Base-by-base conservation (phyloP, 2,888 invertebrate genomes). In the Frankliniella intonsa region DNA sequence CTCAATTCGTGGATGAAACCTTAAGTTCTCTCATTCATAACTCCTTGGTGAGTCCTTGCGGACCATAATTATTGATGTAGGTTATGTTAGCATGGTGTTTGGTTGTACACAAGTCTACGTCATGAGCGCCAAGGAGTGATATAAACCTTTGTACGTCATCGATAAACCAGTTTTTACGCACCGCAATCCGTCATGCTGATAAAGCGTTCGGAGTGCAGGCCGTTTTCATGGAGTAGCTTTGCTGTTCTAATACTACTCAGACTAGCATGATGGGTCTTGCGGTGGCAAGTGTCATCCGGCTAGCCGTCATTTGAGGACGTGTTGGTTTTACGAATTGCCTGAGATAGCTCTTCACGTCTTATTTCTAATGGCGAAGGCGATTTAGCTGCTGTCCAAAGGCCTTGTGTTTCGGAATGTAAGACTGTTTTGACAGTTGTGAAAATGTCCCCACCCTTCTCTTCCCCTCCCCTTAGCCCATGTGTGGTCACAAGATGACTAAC, bases 91-190 rank as follows among this genome's bases (percentile, higher is more conserved):
- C 69, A 25, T 22, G 8, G 69, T 76, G 69, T 76, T 76, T 76
- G 69, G 25, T 76, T 76, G 69, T 76, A 76, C 69, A 76, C 69
- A 76, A 76, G 69, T 25, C 9, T 76, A 76, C 69, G 69, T 76
- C 69, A 76, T 76, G 22, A 76, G 69, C 9, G 25, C 25, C 22
- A 25, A 25, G 69, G 62, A 62, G 14, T 62, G 62, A 19, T 14
- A 62, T n/a, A n/a, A 17, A n/a, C 14, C 17, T 17, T 17, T 62
- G 55, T 62, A 17, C 62, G 62, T 62, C 62, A 62, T 62, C 62
- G 11, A 62, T 62, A 17, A 17, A 62, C 62, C 17, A 14, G 62
- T 10, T 62, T 62, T 62, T 62, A 38, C 38, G 38, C 38, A 38
- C 38, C 38, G 38, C 38, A 38, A 38, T 38, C 5, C 38, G 38